Percentiles rank a stretch among this genome's conserved stretches.
These are phyloP conservation scores for Poecilia gillii DNA, from an alignment of 2,797 vertebrate species.

Conservation along the genomic window DNA sequence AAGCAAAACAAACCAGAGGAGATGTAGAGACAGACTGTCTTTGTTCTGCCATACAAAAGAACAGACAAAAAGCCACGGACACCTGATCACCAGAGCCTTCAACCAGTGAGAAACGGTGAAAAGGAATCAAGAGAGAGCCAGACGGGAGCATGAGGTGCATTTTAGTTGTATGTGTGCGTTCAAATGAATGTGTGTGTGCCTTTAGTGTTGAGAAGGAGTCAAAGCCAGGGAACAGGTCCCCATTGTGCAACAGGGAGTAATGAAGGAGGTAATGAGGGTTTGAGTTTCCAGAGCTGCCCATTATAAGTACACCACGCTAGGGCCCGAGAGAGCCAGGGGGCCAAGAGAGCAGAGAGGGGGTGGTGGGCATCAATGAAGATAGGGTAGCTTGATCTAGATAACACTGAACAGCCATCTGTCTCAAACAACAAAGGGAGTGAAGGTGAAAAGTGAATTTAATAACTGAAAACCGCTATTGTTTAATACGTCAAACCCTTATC, in stretches of 20 bases:
- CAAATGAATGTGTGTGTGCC: slow-evolving; percentile 50
- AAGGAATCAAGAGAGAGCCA: slow-evolving; percentile 56
- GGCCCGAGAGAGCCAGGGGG: slow-evolving; percentile 50
- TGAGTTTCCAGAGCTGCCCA: slow-evolving; percentile 71
- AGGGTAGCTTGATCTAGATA: slow-evolving; percentile 66
- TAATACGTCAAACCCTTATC: neutral
- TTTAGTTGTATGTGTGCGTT: slow-evolving; percentile 54
- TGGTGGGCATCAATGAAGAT: slow-evolving; percentile 58
- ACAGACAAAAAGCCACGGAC: slow-evolving; percentile 68
- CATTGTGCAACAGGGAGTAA: slow-evolving; percentile 73
- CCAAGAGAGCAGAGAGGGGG: slow-evolving; percentile 40
- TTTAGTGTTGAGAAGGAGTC: slow-evolving; percentile 53
- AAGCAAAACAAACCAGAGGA: slow-evolving; percentile 35
- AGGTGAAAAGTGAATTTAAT: slow-evolving; percentile 30
- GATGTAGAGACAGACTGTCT: slow-evolving; percentile 54
- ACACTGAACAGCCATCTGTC: slow-evolving; percentile 46
- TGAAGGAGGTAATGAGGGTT: slow-evolving; percentile 78
- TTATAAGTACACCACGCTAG: slow-evolving; percentile 61
- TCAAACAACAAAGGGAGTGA: slow-evolving; percentile 62
- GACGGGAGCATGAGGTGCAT: slow-evolving; percentile 67
- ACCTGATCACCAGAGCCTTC: slow-evolving; percentile 67
- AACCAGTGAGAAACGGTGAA: slow-evolving; percentile 58
- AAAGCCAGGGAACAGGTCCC: slow-evolving; percentile 72
- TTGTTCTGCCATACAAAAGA: slow-evolving; percentile 71
- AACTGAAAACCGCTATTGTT: slow-evolving; percentile 1